Percentiles rank a stretch among this genome's conserved stretches.
These are phyloP conservation scores for Bombyx huttoni DNA, from an alignment of 2,888 invertebrate genomes.

Conservation along the genomic window DNA sequence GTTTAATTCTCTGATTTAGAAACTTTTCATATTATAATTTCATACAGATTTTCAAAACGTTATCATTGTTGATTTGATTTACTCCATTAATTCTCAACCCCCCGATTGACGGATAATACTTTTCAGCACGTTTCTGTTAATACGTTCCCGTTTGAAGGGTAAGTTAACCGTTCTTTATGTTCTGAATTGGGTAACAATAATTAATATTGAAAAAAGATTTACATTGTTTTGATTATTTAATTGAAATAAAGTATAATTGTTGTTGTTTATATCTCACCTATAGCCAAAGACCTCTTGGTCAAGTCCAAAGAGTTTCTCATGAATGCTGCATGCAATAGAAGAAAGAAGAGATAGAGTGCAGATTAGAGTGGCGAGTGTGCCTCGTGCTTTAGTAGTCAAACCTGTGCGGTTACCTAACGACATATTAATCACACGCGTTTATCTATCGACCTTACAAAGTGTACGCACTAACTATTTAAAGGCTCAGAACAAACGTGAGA, in stretches of 20 bases:
- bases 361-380: conserved; percentile 33
- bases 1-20: conserved; percentile 11
- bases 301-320: conserved; percentile 86
- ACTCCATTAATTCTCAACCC: no score
- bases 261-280: conserved; percentile 65
- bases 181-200: no score
- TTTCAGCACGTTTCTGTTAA: no score
- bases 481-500: not conserved
- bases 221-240: not conserved
- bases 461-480: not conserved
- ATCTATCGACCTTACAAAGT: conserved; percentile 5
- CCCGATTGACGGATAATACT: no score
- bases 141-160: no score
- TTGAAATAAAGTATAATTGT: not conserved
- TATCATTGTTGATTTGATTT: no score
- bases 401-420: conserved; percentile 17
- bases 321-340: conserved; percentile 83
- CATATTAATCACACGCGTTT: conserved; percentile 13
- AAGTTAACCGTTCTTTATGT: no score
- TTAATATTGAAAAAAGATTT: not conserved
- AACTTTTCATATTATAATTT: not conserved
- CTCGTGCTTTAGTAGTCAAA: conserved; percentile 24
- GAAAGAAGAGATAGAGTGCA: conserved; percentile 66
- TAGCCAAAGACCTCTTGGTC: conserved; percentile 82
- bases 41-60: not conserved